Base-by-base conservation (phyloP, 2,113 vertebrate species). In the Anser brachyrhynchus region DNA sequence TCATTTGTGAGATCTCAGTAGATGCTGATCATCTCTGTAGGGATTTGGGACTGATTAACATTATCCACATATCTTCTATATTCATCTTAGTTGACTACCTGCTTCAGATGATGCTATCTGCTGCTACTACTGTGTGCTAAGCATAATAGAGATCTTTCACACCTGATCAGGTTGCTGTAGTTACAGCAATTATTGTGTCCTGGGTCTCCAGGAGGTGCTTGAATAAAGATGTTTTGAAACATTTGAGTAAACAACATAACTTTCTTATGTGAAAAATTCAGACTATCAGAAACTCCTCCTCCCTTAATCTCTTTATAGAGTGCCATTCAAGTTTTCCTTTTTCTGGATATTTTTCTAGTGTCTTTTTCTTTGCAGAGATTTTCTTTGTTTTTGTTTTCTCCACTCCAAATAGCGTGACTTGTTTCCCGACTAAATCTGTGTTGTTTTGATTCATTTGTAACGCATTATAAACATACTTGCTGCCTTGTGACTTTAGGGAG, bases 121-220 rank as follows among this genome's bases (percentile, higher is more conserved):
- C 77, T 84, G 75, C 84, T 80, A 31, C 59, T 91, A 6, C 66
- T 71, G 23, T 84, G 84, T 82, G 70, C 92, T 64, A 59, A 54
- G 83, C 79, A 80, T 82, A 93, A 85, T 46, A 90, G 78, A 91
- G 76, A 77, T 92, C 75, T 91, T 95, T 93, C 89, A 85, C 73
- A 85, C 72, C 20, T 6, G 87, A 84, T 66, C 85, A 19, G 43
- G 95, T 95, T 96, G 96, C 94, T 96, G 87, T 96, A 95, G 92
- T 96, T 94, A 96, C 93, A 95, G 93, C 92, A 95, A 35, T 95
- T 94, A 89, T 55, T 94, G 66, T 96, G 87, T 94, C 92, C 92
- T 85, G 65, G 46, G 76, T 87, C 91, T 96, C 79, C 64, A 64
- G 80, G 84, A 88, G 58, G 71, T 58, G 41, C 71, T 92, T 83